Percentiles rank a stretch among this genome's conserved stretches.
These are phyloP conservation scores for zebrafish (Danio rerio) DNA, from an alignment of 2,113 vertebrate genomes.

Conservation along the genomic window DNA sequence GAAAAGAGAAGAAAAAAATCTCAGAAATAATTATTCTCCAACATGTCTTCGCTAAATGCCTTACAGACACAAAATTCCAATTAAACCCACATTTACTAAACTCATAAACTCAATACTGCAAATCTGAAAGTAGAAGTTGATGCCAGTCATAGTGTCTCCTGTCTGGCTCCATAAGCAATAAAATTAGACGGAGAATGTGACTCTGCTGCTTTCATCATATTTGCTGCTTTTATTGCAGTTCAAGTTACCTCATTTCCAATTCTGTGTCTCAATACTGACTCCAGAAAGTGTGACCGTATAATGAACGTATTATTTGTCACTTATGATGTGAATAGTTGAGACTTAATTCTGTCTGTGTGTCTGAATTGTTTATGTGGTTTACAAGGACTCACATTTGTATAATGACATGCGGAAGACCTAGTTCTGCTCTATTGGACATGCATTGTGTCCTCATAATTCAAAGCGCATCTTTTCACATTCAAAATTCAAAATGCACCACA, in stretches of 20 bases:
- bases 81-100: background rate
- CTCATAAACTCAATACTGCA: background rate
- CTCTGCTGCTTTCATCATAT: background rate
- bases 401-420: no score
- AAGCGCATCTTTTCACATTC: no score
- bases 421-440: no score
- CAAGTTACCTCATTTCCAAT: constrained; percentile 1
- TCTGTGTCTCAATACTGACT: background rate
- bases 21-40: background rate
- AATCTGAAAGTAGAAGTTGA: background rate
- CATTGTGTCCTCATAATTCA: no score
- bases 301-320: background rate
- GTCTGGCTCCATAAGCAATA: background rate
- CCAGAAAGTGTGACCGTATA: background rate
- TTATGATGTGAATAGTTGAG: background rate
- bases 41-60: background rate
- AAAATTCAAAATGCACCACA: no score
- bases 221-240: background rate
- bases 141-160: background rate
- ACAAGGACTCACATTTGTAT: no score
- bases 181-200: background rate
- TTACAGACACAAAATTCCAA: background rate
- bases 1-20: no score
- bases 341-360: background rate
- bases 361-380: background rate